Base-by-base conservation (phyloP, 2,113 vertebrate genomes). In the Telmatochromis brichardi region DNA sequence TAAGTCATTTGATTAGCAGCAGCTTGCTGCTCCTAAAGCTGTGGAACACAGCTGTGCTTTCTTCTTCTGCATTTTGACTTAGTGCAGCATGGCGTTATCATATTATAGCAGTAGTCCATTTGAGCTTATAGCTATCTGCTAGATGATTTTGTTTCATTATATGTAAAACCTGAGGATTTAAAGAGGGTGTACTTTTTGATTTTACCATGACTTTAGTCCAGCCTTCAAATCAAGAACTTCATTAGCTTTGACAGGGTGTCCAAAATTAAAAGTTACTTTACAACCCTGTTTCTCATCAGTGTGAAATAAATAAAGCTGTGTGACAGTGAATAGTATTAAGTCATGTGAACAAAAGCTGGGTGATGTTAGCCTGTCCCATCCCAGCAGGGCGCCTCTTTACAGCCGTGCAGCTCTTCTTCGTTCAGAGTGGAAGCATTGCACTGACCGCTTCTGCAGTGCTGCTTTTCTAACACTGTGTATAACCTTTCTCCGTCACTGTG, bases 381-480 rank as follows among this genome's bases (percentile, higher is more conserved):
- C 53, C 9, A 82, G 26, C 15, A 51, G 47, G 85, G 9, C 45
- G 58, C 13, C 54, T 53, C 78, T 54, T 45, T 37, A 31, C 15
- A 79, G 23, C 78, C 4, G 7, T 13, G 21, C 17, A 23, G 6
- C 42, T 10, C 1, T 8, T 83, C 71, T 86, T 83, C 84, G 63
- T 51, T 80, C 51, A 73, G n/a, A 15, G 17, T 31, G 42, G 53
- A 47, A 33, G 21, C 15, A 4, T 2, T 50, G 6, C 50, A 10
- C 54, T 12, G 68, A 47, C 45, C 12, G 28, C 88, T 90, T 76
- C 90, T 88, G 88, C 60, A 21, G 42, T 9, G 9, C 89, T 85
- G 88, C 82, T 88, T 23, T 90, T 92, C 94, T 96, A 94, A 94
- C 85, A 57, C 68, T 13, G 2, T 14, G 81, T 68, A 86, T 89